Base-by-base conservation (phyloP, 2,797 vertebrate genomes). In the Micrastur ruficollis region DNA sequence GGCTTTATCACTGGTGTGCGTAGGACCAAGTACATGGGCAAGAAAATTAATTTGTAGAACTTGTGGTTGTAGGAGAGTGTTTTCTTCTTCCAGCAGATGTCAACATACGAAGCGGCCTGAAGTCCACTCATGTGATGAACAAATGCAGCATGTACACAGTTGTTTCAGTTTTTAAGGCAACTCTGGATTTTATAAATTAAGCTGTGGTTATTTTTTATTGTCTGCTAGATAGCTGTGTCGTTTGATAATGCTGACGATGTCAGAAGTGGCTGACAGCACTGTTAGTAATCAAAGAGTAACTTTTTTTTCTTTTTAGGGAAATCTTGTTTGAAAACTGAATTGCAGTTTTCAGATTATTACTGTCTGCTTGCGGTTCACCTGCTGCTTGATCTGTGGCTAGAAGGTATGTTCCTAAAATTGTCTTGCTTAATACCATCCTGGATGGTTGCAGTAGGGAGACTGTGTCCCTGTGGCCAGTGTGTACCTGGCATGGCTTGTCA, bases 301-400 rank as follows among this genome's bases (percentile, higher is more conserved):
- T 46, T 26, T 68, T 61, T 62, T 47, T 20, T 65, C 62, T 34
- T 56, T 79, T 23, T 94, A 99, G 99, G 99, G 17, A 98, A 98
- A 72, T 98, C 97, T 22, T 98, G 99, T 94, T 98, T 99, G 98
- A 99, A 99, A 98, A 99, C 99, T 31, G 99, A 99, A 97, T 97
- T 99, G 91, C 99, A 99, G 97, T 99, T 99, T 96, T 99, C 99
- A 14, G 99, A 99, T 81, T 99, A 99, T 98, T 99, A 99, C 94
- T 99, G 99, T 96, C 98, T 99, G 81, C 99, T 99, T 98, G 99
- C 98, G 17, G 99, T 99, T 93, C 99, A 99, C n/a, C 98, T 99
- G 36, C 99, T 99, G 94, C 91, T 99, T 12, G 99, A 99, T 97
- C 94, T 99, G 58, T 99, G 99, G 99, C 98, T 96, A 40, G 99